phyloP scores from a whole-genome alignment of 1,140 invertebrate species.

The Thaumatotibia leucotreta region DNA sequence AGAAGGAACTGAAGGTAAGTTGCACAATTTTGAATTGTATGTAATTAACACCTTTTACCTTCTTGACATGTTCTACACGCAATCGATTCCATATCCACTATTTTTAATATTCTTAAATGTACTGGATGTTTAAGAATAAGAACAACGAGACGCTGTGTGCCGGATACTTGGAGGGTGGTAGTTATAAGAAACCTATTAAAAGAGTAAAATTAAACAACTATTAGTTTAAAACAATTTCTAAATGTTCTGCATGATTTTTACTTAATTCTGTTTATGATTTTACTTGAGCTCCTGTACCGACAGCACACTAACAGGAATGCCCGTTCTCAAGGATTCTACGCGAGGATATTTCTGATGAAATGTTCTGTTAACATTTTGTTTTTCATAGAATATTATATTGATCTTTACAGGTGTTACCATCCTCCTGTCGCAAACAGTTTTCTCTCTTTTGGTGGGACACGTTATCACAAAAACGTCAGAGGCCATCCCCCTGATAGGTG shows the following conservation, averaged over 20 bases:
- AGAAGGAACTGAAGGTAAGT: constrained; percentile 57
- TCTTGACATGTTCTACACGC: constrained; percentile 35
- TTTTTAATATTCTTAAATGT: constrained; percentile 42
- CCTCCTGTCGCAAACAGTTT: constrained; percentile 99
- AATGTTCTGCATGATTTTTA: constrained; percentile 52
- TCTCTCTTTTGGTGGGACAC: constrained; percentile 97
- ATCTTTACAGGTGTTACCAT: constrained; percentile 98
- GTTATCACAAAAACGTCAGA: constrained; percentile 98
- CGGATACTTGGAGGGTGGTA: constrained; percentile 69
- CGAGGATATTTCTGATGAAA: background rate
- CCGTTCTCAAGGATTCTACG: constrained; percentile 19
- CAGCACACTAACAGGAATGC: constrained; percentile 58
- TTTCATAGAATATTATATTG: constrained; percentile 64
- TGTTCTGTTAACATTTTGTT: constrained; percentile 36
- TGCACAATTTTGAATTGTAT: constrained; percentile 30
- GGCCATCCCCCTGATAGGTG: constrained; percentile 98
- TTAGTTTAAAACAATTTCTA: constrained; percentile 4
- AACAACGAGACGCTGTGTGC: background rate
- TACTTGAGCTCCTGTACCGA: constrained; percentile 62
- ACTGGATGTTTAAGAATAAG: constrained; percentile 21
- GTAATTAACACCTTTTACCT: constrained; percentile 31
- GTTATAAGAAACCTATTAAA: background rate
- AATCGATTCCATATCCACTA: constrained; percentile 72
- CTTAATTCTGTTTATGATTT: constrained; percentile 69
- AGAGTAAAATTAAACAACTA: background rate